Evolutionary conservation across 2,113 vertebrate genomes (phyloP), one percentile per base, ranked within the genome.

Genomic region (Colinus virginianus): DNA sequence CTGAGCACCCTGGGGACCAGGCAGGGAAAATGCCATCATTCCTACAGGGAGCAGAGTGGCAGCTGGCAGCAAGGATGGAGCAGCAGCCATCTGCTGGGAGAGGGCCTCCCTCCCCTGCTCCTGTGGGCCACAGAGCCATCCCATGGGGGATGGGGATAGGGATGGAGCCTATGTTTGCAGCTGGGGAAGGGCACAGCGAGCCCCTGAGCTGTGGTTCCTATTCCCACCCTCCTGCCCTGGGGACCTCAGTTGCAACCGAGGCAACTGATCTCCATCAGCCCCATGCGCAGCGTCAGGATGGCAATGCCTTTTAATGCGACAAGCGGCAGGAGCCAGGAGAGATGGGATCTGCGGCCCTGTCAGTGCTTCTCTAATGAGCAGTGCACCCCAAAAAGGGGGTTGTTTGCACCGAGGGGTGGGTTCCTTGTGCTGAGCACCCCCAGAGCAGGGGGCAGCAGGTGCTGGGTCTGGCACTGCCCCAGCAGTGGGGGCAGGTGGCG

Each of bases 291-390:
- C 9, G 59, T 97, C 45, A 58, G 97, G 96, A 96, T 89, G 97
- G 96, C 93, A 97, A 96, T 97, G 93, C 72, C 79, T 94, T 98
- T 96, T 97, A 95, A 97, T 97, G 89, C 97, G 95, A 88, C 96
- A 96, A 56, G 21, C 34, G 66, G 43, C 5, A 32, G 34, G 66
- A 34, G 45, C 32, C 6, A 4, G 40, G 32, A 53, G 66, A 30
- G 53, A 55, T 30, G 53, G 28, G 9, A 17, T 53, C 51, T 53
- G 51, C 51, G 28, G 51, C 51, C 26, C 51, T 49, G 48, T 22
- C 48, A 30, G 51, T 53, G 51, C 51, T 53, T 53, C 26, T 16
- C 51, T 30, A 28, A 53, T 53, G 26, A 53, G 51, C 51, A 53
- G 51, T 26, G 28, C 26, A 14, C 26, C 26, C 15, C 5, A 17